Conservation (phyloP, 2,113 vertebrate genomes). For the Galbula dea region DNA sequence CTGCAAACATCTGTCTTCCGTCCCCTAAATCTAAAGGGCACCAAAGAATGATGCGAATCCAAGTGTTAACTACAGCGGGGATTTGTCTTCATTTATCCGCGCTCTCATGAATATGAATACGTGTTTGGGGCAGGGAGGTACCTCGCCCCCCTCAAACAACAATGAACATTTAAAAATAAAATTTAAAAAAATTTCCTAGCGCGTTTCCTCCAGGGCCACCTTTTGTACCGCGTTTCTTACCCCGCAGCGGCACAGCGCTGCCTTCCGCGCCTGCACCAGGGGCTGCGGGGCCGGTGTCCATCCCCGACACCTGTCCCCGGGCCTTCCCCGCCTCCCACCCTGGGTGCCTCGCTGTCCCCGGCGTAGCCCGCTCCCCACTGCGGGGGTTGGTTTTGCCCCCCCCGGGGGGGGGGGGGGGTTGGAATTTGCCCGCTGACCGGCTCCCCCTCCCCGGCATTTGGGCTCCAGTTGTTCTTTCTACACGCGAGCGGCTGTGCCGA, state of each 20-base stretch:
- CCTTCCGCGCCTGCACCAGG: neutral
- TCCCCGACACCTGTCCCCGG: neutral
- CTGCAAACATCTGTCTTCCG: constrained; percentile 79
- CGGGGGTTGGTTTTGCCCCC: neutral
- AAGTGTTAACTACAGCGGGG: constrained; percentile 73
- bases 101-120: constrained; percentile 81
- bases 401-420: neutral
- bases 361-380: constrained; percentile 51
- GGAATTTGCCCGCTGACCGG: neutral
- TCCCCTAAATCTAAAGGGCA: constrained; percentile 76
- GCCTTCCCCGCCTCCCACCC: neutral
- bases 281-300: neutral
- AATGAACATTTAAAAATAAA: neutral
- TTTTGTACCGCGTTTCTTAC: neutral
- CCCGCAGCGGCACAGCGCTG: neutral
- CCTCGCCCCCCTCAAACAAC: constrained; percentile 30
- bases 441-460: constrained; percentile 67
- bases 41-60: constrained; percentile 82
- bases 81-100: constrained; percentile 76
- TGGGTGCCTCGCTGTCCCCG: constrained; percentile 38
- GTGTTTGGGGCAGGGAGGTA: constrained; percentile 48
- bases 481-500: constrained; percentile 87
- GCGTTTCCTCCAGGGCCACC: neutral
- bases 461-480: constrained; percentile 85
- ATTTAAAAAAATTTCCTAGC: neutral